These are phyloP conservation scores for Anthopleura xanthogrammica DNA, from an alignment of 92 coral and sea anemone genomes.

Conservation along the genomic window DNA sequence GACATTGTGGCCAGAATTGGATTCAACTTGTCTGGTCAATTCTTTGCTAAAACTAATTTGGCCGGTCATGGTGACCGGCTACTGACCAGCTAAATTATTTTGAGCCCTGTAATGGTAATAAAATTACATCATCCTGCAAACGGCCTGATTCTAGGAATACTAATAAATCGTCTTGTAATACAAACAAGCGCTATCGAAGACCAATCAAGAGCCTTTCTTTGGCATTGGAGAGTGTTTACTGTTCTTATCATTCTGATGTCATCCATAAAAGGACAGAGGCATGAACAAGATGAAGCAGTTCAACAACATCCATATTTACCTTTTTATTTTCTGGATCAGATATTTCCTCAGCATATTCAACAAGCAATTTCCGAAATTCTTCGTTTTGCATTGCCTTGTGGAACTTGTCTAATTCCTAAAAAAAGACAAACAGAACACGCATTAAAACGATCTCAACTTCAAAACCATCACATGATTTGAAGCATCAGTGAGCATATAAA, in stretches of 20 bases:
- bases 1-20: too few species aligned
- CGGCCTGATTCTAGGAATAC: too few species aligned
- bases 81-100: too few species aligned
- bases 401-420: slow-evolving; percentile 80
- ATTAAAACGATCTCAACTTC: not conserved
- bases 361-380: slow-evolving; percentile 84
- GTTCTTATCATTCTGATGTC: not conserved
- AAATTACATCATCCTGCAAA: too few species aligned
- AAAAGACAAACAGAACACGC: not conserved
- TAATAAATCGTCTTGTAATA: too few species aligned
- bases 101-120: too few species aligned
- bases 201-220: not conserved
- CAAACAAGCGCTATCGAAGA: too few species aligned
- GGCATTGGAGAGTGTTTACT: not conserved
- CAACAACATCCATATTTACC: slow-evolving; percentile 37
- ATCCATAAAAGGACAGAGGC: not conserved
- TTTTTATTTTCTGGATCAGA: slow-evolving; percentile 93
- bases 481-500: not conserved
- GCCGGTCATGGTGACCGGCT: too few species aligned
- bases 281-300: not conserved
- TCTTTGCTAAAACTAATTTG: too few species aligned
- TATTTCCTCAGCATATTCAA: slow-evolving; percentile 94
- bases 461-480: not conserved
- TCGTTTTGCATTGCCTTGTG: slow-evolving; percentile 91
- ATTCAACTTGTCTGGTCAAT: too few species aligned